phyloP scores from a whole-genome alignment of 1,140 invertebrate species.

The Nasonia vitripennis region DNA sequence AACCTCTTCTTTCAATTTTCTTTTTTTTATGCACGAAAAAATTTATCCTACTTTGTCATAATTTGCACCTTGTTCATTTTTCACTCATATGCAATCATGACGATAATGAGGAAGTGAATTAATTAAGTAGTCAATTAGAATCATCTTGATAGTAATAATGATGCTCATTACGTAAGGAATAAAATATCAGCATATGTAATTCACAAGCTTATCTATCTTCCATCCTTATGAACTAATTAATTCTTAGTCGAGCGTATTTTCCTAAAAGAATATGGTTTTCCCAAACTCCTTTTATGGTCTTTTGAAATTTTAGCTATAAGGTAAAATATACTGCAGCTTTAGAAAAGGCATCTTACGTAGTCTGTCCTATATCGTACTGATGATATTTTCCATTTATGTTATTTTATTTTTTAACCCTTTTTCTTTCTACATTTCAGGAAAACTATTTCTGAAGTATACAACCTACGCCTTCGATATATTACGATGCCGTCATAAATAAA shows the following conservation, averaged over 20 bases:
- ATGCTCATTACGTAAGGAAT: neutral
- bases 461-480: too few relatives aligned
- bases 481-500: too few relatives aligned
- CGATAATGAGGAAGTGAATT: slow-evolving; percentile 34
- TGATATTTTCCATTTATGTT: too few relatives aligned
- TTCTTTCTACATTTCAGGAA: too few relatives aligned
- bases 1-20: neutral
- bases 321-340: too few relatives aligned
- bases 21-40: neutral
- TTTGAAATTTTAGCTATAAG: too few relatives aligned
- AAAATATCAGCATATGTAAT: slow-evolving; percentile 1
- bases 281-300: too few relatives aligned
- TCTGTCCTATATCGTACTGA: too few relatives aligned
- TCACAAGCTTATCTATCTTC: neutral
- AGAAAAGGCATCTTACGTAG: too few relatives aligned
- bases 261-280: too few relatives aligned
- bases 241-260: neutral
- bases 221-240: neutral
- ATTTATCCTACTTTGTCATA: neutral
- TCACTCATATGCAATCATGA: slow-evolving; percentile 27
- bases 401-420: too few relatives aligned
- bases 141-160: slow-evolving; percentile 9
- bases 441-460: too few relatives aligned
- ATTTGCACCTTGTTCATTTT: slow-evolving; percentile 17
- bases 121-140: slow-evolving; percentile 8